phyloP scores from a whole-genome alignment of 2,888 invertebrate genomes.

The Leucoptera coffeella region DNA sequence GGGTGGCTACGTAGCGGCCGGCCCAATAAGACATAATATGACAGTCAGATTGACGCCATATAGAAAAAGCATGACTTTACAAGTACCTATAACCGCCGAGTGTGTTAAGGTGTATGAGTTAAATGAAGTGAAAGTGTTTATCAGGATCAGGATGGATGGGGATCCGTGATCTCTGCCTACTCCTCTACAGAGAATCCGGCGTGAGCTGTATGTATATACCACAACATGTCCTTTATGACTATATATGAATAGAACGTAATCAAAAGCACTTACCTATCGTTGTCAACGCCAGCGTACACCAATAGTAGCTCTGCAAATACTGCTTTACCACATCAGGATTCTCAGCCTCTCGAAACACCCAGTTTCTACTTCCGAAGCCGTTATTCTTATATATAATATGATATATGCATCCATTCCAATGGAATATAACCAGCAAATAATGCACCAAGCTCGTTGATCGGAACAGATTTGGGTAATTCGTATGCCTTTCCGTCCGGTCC shows the following conservation, averaged over 20 bases:
- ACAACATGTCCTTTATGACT: too few species aligned
- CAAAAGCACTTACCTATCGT: slow-evolving; percentile 69
- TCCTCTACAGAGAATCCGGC: too few species aligned
- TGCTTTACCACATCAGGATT: slow-evolving; percentile 86
- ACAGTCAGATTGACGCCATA: too few species aligned
- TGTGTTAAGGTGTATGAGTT: too few species aligned
- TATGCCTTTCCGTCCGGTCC: slow-evolving; percentile 96
- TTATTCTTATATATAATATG: slow-evolving; percentile 94
- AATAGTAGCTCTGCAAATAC: slow-evolving; percentile 96
- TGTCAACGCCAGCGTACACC: slow-evolving; percentile 94
- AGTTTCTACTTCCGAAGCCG: slow-evolving; percentile 89
- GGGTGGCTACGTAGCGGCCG: too few species aligned
- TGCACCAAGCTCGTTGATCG: slow-evolving; percentile 88
- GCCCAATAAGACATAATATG: too few species aligned
- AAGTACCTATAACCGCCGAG: too few species aligned
- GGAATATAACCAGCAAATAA: slow-evolving; percentile 96
- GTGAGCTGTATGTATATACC: not conserved
- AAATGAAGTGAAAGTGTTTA: too few species aligned
- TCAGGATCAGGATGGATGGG: too few species aligned
- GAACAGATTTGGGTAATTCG: slow-evolving; percentile 97
- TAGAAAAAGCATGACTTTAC: too few species aligned
- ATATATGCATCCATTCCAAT: slow-evolving; percentile 99
- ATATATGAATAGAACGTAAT: slow-evolving; percentile 5
- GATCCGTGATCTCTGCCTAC: not conserved
- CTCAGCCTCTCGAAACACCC: slow-evolving; percentile 84